These are phyloP conservation scores for Brachionus koreanus DNA, from an alignment of 1,140 invertebrate species.

Conservation along the genomic window DNA sequence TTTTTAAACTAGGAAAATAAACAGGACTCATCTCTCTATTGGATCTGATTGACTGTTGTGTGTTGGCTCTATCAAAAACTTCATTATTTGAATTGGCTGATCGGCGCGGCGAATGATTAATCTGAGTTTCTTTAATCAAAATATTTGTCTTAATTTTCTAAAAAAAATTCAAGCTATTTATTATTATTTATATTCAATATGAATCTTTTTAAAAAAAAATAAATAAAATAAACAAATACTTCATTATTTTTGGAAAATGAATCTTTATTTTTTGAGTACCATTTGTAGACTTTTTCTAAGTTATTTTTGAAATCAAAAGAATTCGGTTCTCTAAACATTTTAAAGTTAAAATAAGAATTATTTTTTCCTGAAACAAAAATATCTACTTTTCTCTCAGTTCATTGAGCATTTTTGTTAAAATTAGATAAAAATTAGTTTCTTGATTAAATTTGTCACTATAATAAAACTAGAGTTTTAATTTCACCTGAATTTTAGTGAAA, in stretches of 20 bases:
- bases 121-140: not conserved
- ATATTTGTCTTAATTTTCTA: not conserved
- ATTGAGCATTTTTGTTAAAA: slow-evolving; percentile 32
- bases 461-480: not conserved
- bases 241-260: not conserved
- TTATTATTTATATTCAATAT: not conserved
- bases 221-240: not conserved
- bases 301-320: not conserved
- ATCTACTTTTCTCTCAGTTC: slow-evolving; percentile 36
- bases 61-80: not conserved
- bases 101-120: not conserved
- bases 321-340: not conserved
- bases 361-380: not conserved
- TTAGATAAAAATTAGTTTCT: slow-evolving; percentile 39
- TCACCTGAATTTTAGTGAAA: not conserved
- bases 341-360: not conserved
- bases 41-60: not conserved
- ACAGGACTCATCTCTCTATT: slow-evolving; percentile 10
- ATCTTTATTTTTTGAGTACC: slow-evolving; percentile 32
- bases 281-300: slow-evolving; percentile 41
- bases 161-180: not conserved
- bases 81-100: not conserved
- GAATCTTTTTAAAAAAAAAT: not conserved
- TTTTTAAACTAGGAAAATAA: slow-evolving; percentile 28
- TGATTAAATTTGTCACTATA: slow-evolving; percentile 20